A percentile compares a stretch with the other conserved stretches of the same genome.
Conservation (phyloP, 2,797 vertebrate species). For the Acanthiza pusilla region DNA sequence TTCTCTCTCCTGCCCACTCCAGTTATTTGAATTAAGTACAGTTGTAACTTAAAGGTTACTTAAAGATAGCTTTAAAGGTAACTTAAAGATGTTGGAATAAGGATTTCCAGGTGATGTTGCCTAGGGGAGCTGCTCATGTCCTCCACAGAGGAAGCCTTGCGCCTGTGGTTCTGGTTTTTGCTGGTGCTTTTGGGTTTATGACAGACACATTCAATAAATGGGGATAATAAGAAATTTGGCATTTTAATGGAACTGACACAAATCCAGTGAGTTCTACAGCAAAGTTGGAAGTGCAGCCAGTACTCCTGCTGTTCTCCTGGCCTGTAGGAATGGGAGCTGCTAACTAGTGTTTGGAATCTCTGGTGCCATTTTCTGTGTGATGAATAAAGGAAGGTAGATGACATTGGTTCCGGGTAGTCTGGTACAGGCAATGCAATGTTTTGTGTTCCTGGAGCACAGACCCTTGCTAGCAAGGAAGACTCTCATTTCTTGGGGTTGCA, state of each 20-base stretch:
- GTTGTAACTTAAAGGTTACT: background rate
- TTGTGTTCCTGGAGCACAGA: background rate
- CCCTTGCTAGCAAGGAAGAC: background rate
- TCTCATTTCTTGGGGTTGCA: rapidly evolving
- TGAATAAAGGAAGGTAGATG: background rate
- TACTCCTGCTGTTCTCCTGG: background rate
- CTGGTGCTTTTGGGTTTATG: background rate
- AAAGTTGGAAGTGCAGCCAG: background rate
- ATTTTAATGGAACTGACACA: background rate
- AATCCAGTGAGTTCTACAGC: background rate
- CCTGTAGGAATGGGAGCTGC: background rate
- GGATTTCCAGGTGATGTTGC: background rate
- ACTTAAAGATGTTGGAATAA: background rate
- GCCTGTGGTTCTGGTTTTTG: background rate
- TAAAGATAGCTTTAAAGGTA: background rate
- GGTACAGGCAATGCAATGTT: background rate
- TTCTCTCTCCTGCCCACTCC: background rate
- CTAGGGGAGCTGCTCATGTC: background rate
- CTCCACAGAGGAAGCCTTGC: background rate
- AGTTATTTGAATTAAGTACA: background rate
- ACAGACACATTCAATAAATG: background rate
- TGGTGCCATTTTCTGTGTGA: background rate
- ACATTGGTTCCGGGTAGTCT: background rate
- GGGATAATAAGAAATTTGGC: background rate
- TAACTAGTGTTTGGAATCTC: background rate